These are phyloP conservation scores for Geotria australis DNA, from an alignment of 2,797 vertebrate genomes.

Conservation along the genomic window DNA sequence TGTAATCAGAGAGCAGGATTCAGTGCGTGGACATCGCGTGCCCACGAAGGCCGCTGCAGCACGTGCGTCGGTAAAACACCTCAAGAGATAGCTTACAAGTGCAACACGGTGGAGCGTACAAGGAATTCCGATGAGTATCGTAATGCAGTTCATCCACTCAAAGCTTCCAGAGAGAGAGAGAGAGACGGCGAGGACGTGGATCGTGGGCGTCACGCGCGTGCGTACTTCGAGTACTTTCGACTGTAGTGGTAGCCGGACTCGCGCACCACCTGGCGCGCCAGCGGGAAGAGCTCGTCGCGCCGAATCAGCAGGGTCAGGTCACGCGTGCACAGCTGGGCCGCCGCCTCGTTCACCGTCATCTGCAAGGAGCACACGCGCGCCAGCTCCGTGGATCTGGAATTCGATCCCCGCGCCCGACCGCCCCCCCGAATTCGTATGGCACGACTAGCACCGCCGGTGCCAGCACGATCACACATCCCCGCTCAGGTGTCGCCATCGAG, in stretches of 20 bases:
- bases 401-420: neutral
- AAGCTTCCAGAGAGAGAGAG: neutral
- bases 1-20: too few species aligned
- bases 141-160: neutral
- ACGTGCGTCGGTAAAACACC: too few species aligned
- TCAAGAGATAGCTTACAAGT: too few species aligned
- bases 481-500: too few species aligned
- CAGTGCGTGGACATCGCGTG: too few species aligned
- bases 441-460: too few species aligned
- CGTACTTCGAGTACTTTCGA: slow-evolving; percentile 89
- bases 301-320: slow-evolving; percentile 63
- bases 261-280: slow-evolving; percentile 75
- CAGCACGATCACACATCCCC: too few species aligned
- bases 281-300: slow-evolving; percentile 69
- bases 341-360: slow-evolving; percentile 91
- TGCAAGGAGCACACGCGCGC: slow-evolving; percentile 7
- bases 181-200: too few species aligned
- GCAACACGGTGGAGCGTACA: too few species aligned
- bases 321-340: slow-evolving; percentile 77
- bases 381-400: neutral
- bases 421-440: too few species aligned
- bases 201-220: neutral
- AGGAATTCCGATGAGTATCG: too few species aligned
- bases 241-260: slow-evolving; percentile 97
- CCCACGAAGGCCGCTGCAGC: too few species aligned